phyloP scores from a whole-genome alignment of 1,140 invertebrate species.

The Sycophila sp. region DNA sequence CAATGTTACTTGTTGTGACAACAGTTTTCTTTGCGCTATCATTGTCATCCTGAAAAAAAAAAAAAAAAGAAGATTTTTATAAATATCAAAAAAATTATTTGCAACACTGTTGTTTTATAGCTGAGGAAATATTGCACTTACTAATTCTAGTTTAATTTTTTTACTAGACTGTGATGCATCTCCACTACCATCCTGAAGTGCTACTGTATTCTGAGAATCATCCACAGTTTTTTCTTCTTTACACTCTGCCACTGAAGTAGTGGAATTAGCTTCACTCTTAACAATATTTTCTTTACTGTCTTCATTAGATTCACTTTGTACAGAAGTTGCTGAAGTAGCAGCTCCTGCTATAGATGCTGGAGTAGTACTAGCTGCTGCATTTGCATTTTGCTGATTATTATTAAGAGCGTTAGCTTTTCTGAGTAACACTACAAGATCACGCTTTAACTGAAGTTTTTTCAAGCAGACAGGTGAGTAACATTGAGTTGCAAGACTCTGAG shows the following conservation, averaged over 20 bases:
- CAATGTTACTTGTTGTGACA: conserved; percentile 47
- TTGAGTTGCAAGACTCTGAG: conserved; percentile 69
- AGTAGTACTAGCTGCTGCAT: not conserved
- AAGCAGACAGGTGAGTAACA: conserved; percentile 84
- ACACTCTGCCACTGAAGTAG: conserved; percentile 69
- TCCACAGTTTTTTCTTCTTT: conserved; percentile 56
- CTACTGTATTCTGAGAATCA: conserved; percentile 40
- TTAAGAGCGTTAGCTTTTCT: conserved; percentile 70
- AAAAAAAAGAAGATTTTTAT: no score
- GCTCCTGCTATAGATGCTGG: no score
- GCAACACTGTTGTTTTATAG: no score
- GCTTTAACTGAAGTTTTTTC: conserved; percentile 74
- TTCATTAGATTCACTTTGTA: conserved; percentile 42
- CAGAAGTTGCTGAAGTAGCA: conserved; percentile 7
- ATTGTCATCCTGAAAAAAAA: conserved; percentile 14
- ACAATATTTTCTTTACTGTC: conserved; percentile 67
- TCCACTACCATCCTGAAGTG: conserved; percentile 48
- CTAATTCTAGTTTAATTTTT: conserved; percentile 53
- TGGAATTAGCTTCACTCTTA: conserved; percentile 68
- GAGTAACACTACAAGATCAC: conserved; percentile 73
- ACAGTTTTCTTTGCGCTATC: conserved; percentile 33
- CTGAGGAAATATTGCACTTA: conserved; percentile 34
- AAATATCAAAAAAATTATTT: no score
- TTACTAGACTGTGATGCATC: conserved; percentile 45
- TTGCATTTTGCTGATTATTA: conserved; percentile 43